These are phyloP conservation scores for Oncorhynchus gorbuscha DNA, from an alignment of 2,113 vertebrate species.

Conservation along the genomic window DNA sequence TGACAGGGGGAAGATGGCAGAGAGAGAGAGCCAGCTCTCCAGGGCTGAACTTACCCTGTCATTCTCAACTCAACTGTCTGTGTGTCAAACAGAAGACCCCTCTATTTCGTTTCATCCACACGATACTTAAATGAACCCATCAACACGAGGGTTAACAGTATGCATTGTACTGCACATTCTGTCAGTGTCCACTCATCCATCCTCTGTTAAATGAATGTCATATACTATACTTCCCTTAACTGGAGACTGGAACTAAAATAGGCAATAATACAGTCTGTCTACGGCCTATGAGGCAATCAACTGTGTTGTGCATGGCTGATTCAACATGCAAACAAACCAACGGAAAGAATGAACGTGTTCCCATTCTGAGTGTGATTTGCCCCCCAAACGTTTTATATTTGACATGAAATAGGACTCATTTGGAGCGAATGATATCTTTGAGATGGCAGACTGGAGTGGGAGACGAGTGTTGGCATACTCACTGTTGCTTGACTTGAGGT, in stretches of 20 bases:
- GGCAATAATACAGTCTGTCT: conserved; percentile 3
- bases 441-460: background rate
- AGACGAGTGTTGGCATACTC: conserved; percentile 65
- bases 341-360: background rate
- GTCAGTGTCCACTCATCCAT: background rate
- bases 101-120: background rate
- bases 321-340: conserved; percentile 3
- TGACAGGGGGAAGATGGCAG: conserved; percentile 52
- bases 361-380: background rate
- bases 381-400: too few species aligned
- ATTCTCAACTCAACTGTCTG: conserved; percentile 25
- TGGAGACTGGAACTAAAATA: background rate
- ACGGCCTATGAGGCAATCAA: background rate
- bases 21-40: conserved; percentile 22
- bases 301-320: background rate
- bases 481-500: conserved; percentile 94
- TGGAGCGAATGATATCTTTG: background rate
- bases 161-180: background rate
- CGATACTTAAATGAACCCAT: too few species aligned
- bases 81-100: background rate
- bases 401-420: background rate
- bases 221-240: background rate
- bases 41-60: conserved; percentile 28
- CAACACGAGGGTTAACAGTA: background rate
- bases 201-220: background rate